A percentile compares a stretch with the other conserved stretches of the same genome.
Evolutionary conservation across 2,797 vertebrate genomes (phyloP).

Genomic region (Ptychadena robeensis): DNA sequence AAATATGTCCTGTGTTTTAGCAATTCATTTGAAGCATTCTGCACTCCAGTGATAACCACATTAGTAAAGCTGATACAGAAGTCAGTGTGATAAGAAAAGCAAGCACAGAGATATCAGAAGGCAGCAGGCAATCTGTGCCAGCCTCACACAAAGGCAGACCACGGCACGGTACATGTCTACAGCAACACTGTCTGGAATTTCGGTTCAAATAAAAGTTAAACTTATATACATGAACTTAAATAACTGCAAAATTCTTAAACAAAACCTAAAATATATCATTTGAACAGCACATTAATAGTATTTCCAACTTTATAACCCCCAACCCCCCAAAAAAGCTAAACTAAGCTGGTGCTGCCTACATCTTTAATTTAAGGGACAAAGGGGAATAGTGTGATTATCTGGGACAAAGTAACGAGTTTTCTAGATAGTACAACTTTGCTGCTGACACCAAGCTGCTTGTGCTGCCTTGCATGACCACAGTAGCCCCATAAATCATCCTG

Average conservation of each 20-base stretch:
- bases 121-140: conserved; percentile 39
- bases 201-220: background rate
- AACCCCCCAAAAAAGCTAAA: too few species aligned
- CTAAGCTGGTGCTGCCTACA: too few species aligned
- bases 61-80: conserved; percentile 53
- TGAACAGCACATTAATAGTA: background rate
- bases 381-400: too few species aligned
- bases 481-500: too few species aligned
- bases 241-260: background rate
- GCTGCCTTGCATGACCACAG: too few species aligned
- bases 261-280: background rate
- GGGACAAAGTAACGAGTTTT: too few species aligned
- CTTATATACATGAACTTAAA: background rate
- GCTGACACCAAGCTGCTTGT: too few species aligned
- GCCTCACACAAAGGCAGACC: background rate
- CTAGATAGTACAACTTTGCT: too few species aligned
- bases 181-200: conserved; percentile 15
- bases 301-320: too few species aligned
- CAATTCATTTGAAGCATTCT: conserved; percentile 57
- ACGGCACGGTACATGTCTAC: background rate
- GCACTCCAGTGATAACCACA: conserved; percentile 57
- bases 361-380: too few species aligned
- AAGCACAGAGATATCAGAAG: conserved; percentile 50
- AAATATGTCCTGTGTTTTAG: conserved; percentile 35
- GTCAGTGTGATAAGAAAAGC: conserved; percentile 49